Evolutionary conservation across 2,113 vertebrate species (phyloP).

Genomic region (Aix galericulata): DNA sequence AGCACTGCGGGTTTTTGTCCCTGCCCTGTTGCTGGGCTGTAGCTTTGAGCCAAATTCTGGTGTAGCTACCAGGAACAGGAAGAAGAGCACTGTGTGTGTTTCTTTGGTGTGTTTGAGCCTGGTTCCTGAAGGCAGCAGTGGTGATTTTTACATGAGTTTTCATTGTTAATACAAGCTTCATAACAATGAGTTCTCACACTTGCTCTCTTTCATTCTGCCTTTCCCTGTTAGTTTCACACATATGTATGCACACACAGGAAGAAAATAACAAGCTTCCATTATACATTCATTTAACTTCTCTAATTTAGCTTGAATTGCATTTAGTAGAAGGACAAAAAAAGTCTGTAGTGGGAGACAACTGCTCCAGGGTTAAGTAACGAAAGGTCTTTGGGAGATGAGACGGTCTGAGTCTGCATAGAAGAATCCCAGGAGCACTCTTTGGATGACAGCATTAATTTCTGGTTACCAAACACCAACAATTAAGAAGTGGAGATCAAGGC

Average conservation of each 20-base stretch:
- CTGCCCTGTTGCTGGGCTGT: neutral
- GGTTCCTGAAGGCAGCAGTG: neutral
- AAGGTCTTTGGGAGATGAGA: slow-evolving; percentile 1
- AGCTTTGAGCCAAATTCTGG: neutral
- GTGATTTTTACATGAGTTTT: neutral
- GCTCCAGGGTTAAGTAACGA: slow-evolving; percentile 15
- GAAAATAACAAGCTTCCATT: neutral
- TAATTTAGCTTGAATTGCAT: slow-evolving; percentile 40
- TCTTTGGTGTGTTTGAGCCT: neutral
- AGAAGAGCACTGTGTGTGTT: neutral
- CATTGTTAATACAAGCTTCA: neutral
- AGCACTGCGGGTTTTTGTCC: neutral
- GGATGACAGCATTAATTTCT: slow-evolving; percentile 25
- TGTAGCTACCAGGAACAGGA: neutral
- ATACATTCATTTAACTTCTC: slow-evolving; percentile 24
- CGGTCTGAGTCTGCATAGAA: neutral
- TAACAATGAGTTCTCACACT: neutral
- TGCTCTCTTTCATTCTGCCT: neutral
- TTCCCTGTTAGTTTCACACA: neutral
- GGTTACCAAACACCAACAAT: neutral
- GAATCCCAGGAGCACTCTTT: slow-evolving; percentile 12
- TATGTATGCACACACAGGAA: rapidly evolving
- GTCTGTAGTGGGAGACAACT: neutral
- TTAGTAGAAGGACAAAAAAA: slow-evolving; percentile 44
- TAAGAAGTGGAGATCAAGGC: neutral